Evolutionary conservation across 2,797 vertebrate genomes (phyloP), one percentile per base, ranked within the genome.

Genomic region (Leptatherina wallacei): DNA sequence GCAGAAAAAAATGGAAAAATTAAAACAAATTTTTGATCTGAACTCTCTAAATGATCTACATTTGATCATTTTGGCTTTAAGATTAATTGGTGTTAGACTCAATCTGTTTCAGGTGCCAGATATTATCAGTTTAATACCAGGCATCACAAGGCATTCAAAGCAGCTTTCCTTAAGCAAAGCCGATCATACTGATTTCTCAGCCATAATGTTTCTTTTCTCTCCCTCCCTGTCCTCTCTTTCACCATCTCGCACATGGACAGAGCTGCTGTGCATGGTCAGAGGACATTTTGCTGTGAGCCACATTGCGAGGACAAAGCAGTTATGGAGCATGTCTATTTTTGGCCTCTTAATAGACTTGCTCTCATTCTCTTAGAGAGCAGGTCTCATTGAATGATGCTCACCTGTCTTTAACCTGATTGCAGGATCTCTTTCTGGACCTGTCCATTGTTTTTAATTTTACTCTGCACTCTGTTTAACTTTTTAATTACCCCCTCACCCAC

Each of bases 51-150:
- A 78, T 68, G 61, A 40, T 65, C 32, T 81, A 73, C 79, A 80
- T 87, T 78, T 85, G 86, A 80, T 89, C 71, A 83, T 73, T 83
- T 76, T 73, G 35, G 70, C 81, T 78, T 81, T 36, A 70, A 65
- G 73, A 85, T 85, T 81, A 84, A 89, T 87, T 83, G 79, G 78
- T 75, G 75, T 85, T 84, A 3, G 56, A 62, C 76, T 82, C 75
- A 44, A 87, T 89, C 78, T 72, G 77, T 85, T 87, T 86, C 85
- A 90, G 88, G 87, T 90, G 89, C 74, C 67, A 80, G 82, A 89
- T 91, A 89, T 88, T 86, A 90, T 88, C 81, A 69, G 65, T 27
- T 75, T 88, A 85, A 89, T 85, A 70, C 86, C 71, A 65, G 78
- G 63, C 84, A 79, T 78, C 86, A 87, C 85, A 81, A 84, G 80